These are phyloP conservation scores for Trissolcus basalis DNA, from an alignment of 1,140 invertebrate species.

Conservation along the genomic window DNA sequence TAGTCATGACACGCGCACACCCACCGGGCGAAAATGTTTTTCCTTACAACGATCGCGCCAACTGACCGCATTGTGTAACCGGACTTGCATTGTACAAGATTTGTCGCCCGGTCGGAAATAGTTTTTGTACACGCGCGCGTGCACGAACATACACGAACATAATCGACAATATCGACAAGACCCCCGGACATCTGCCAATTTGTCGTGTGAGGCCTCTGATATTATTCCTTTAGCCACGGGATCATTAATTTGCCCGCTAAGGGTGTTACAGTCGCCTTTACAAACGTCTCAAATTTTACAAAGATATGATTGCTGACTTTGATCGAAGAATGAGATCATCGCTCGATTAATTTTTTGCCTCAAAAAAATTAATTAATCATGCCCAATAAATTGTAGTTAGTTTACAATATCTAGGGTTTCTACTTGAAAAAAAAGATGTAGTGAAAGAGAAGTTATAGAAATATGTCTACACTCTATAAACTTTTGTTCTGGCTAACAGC, in stretches of 20 bases:
- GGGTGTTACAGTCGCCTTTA: slow-evolving; percentile 13
- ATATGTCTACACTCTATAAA: too few relatives aligned
- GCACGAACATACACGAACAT: slow-evolving; percentile 30
- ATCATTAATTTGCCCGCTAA: slow-evolving; percentile 33
- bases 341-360: too few relatives aligned
- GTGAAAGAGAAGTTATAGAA: too few relatives aligned
- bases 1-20: slow-evolving; percentile 54
- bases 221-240: slow-evolving; percentile 28
- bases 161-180: slow-evolving; percentile 36
- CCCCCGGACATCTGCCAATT: slow-evolving; percentile 48
- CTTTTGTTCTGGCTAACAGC: too few relatives aligned
- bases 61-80: slow-evolving; percentile 62
- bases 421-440: too few relatives aligned
- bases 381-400: too few relatives aligned
- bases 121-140: slow-evolving; percentile 57
- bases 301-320: neutral
- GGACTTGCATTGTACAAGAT: slow-evolving; percentile 60
- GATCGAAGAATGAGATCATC: neutral
- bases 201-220: slow-evolving; percentile 21
- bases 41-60: slow-evolving; percentile 52
- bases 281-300: neutral
- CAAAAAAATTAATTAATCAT: too few relatives aligned
- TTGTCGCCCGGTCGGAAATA: slow-evolving; percentile 57
- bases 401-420: too few relatives aligned
- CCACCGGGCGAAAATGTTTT: slow-evolving; percentile 60